phyloP scores from a whole-genome alignment of 1,140 invertebrate species.

The Stenopsyche tienmushanensis region DNA sequence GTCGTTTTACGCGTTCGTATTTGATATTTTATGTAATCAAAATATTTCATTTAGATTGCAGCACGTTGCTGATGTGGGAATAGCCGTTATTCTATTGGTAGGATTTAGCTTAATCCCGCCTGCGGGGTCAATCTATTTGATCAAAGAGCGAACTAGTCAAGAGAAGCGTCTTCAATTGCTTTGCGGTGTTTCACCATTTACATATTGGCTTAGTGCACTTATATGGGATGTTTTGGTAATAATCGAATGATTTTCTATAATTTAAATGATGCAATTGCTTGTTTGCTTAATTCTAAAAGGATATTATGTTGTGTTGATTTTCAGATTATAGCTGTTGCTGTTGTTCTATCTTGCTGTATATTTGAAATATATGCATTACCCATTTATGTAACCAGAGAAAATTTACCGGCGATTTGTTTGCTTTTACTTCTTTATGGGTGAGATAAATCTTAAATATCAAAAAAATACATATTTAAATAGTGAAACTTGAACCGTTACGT shows the following conservation, averaged over 20 bases:
- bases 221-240: constrained; percentile 61
- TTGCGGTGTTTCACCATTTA: constrained; percentile 58
- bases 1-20: neutral
- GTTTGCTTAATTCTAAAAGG: neutral
- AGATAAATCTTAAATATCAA: constrained; percentile 41
- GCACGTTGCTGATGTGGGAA: constrained; percentile 66
- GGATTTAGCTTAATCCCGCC: constrained; percentile 63
- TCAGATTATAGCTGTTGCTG: constrained; percentile 55
- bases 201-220: constrained; percentile 62
- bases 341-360: constrained; percentile 57
- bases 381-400: constrained; percentile 63
- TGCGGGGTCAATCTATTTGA: constrained; percentile 60
- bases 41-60: constrained; percentile 57
- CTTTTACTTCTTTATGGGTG: constrained; percentile 63
- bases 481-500: neutral
- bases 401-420: constrained; percentile 60
- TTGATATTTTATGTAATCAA: constrained; percentile 7
- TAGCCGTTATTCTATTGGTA: constrained; percentile 62
- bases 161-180: constrained; percentile 65
- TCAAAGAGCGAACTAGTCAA: constrained; percentile 58
- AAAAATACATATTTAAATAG: neutral
- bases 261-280: neutral
- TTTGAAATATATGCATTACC: constrained; percentile 63
- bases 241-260: neutral
- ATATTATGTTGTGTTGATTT: constrained; percentile 6